Evolutionary conservation across 2,888 invertebrate genomes (phyloP), one percentile per base, ranked within the genome.

Genomic region (Gastrophysa polygoni): DNA sequence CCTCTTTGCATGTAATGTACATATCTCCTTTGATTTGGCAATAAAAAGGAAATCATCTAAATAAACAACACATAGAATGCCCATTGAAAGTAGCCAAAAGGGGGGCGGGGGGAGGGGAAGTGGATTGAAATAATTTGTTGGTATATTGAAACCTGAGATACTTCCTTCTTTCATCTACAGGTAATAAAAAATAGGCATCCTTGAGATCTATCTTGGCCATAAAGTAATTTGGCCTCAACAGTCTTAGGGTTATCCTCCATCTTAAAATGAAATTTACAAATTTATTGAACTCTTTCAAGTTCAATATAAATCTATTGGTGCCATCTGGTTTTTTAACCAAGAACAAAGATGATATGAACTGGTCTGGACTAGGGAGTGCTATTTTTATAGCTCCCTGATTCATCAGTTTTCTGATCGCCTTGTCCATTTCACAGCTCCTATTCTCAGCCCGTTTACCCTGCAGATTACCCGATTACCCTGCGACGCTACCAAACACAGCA

Each of bases 211-310:
- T 34, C 11, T 57, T 63, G 8, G 57, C 34, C 47, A 64, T 56
- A 16, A 49, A 70, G 20, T 46, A 47, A 32, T 67, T 34, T 47
- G n/a, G n/a, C 8, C 46, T 58, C n/a, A 72, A 59, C 24, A 74
- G 44, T 38, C 67, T 59, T 21, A 62, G 48, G 0, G 66, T 68
- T 0, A 69, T 69, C 58, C 67, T 59, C 34, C 57, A 63, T 48
- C 71, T 68, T 52, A 72, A 70, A 55, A 72, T 66, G 64, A 74
- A 72, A 17, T 48, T 20, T n/a, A 74, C 52, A 52, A 62, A 71
- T 46, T 59, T 44, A 32, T 73, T 72, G n/a, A 73, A 50, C 0
- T 48, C 29, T 52, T 70, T 71, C 28, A 71, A 46, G 51, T 71
- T 71, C 8, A 71, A 51, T 43, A 74, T 72, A 50, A 73, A 68